These are phyloP conservation scores for Metridium senile DNA, from an alignment of 92 coral and sea anemone genomes.

Conservation along the genomic window DNA sequence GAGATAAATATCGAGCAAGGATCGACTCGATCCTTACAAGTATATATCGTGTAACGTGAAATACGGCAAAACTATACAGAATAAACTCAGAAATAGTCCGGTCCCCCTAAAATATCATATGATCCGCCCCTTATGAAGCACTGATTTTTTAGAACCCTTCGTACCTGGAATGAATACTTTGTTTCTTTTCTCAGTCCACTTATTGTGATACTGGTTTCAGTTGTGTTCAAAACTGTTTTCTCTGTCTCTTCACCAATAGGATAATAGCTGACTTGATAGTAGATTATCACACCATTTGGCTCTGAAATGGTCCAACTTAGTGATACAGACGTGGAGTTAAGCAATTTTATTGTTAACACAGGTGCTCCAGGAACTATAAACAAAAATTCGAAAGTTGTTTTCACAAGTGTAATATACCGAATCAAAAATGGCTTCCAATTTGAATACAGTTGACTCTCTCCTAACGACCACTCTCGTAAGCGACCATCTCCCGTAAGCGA, in stretches of 20 bases:
- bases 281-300: slow-evolving; percentile 34
- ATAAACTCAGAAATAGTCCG: too few relatives aligned
- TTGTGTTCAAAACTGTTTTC: slow-evolving; percentile 40
- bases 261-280: slow-evolving; percentile 52
- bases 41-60: too few relatives aligned
- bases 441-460: too few relatives aligned
- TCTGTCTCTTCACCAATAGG: slow-evolving; percentile 22
- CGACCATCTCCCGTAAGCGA: too few relatives aligned
- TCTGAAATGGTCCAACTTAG: slow-evolving; percentile 46
- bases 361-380: slow-evolving; percentile 44
- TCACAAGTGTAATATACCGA: too few relatives aligned
- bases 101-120: too few relatives aligned
- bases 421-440: too few relatives aligned
- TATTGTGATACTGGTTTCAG: slow-evolving; percentile 27
- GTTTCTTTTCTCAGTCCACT: slow-evolving; percentile 39
- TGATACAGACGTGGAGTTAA: slow-evolving; percentile 39
- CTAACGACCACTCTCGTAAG: too few relatives aligned
- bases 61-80: too few relatives aligned
- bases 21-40: not conserved
- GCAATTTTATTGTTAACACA: slow-evolving; percentile 23
- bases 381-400: not conserved
- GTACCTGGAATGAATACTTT: not conserved
- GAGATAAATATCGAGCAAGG: not conserved
- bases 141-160: too few relatives aligned
- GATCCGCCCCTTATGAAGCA: too few relatives aligned